Evolutionary conservation across 2,113 vertebrate species (phyloP).

Genomic region (Meleagris gallopavo): DNA sequence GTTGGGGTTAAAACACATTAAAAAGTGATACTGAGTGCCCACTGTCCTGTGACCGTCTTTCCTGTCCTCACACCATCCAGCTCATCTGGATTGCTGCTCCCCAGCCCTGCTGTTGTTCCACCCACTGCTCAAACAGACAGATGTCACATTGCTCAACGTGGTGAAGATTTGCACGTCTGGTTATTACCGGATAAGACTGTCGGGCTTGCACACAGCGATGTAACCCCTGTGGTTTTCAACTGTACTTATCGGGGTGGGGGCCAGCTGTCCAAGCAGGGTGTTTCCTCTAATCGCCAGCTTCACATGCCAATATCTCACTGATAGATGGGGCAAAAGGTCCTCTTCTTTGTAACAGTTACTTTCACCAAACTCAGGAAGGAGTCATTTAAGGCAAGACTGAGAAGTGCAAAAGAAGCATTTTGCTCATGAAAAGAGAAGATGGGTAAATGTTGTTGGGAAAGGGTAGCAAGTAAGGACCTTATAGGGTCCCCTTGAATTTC

Average conservation of each 20-base stretch:
- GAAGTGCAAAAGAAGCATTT: not conserved
- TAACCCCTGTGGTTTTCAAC: constrained; percentile 63
- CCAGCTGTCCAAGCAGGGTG: constrained; percentile 69
- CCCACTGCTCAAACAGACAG: constrained; percentile 1
- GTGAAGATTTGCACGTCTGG: not conserved
- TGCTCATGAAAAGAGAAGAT: not conserved
- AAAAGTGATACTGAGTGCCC: not conserved
- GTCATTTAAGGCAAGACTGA: constrained; percentile 18
- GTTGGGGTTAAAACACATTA: not conserved
- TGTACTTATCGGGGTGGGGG: constrained; percentile 72
- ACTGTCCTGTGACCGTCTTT: not conserved
- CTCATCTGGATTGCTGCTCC: fast-evolving
- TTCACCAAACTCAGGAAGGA: constrained; percentile 18
- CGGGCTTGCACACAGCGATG: not conserved
- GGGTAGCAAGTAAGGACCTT: fast-evolving
- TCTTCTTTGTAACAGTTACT: constrained; percentile 39
- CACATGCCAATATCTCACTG: constrained; percentile 13
- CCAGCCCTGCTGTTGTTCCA: constrained; percentile 8
- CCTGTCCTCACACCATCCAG: not conserved
- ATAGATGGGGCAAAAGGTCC: not conserved
- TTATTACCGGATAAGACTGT: constrained; percentile 61
- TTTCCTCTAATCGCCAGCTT: constrained; percentile 75
- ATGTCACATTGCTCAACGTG: constrained; percentile 29
- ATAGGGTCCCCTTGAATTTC: not conserved
- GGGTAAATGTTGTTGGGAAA: not conserved